A percentile compares a stretch with the other conserved stretches of the same genome.
phyloP scores from a whole-genome alignment of 2,113 vertebrate species.

The Recurvirostra avosetta region DNA sequence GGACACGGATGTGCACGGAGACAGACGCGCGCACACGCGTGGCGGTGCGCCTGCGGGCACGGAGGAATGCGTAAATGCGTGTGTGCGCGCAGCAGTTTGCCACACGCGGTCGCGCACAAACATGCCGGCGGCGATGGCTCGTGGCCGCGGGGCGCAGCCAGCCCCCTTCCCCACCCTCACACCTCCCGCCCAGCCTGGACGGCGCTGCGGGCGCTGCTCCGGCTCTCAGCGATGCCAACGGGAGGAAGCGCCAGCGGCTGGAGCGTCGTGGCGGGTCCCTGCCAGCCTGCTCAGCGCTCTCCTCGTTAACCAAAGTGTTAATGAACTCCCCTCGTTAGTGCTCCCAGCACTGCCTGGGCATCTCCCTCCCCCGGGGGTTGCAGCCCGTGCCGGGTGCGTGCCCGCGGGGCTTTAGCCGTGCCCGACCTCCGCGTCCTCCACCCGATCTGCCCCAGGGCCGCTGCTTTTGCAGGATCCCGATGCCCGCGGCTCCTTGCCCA shows the following conservation, averaged over 20 bases:
- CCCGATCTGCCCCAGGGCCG: neutral
- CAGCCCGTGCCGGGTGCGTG: neutral
- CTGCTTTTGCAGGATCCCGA: neutral
- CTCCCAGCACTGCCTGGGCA: neutral
- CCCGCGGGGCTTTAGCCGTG: neutral
- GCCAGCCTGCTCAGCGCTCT: neutral
- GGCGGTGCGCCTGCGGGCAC: rapidly evolving
- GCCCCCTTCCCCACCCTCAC: neutral
- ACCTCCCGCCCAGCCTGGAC: neutral
- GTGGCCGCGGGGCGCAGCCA: neutral
- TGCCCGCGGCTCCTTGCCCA: neutral
- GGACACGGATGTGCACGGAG: rapidly evolving
- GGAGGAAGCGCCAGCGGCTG: neutral
- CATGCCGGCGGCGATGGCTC: too few relatives aligned
- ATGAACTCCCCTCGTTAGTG: neutral
- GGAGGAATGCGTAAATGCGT: rapidly evolving
- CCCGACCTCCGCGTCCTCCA: neutral
- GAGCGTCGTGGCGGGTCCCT: neutral
- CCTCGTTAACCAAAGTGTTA: neutral
- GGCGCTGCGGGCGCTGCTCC: neutral
- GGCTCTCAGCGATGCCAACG: neutral
- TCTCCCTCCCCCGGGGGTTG: neutral
- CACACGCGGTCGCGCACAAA: neutral
- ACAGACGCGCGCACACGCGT: too few relatives aligned
- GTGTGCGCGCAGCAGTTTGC: neutral